A percentile compares a stretch with the other conserved stretches of the same genome.
Conservation (phyloP, 2,888 invertebrate genomes). For the Hirudinaria manillensis region DNA sequence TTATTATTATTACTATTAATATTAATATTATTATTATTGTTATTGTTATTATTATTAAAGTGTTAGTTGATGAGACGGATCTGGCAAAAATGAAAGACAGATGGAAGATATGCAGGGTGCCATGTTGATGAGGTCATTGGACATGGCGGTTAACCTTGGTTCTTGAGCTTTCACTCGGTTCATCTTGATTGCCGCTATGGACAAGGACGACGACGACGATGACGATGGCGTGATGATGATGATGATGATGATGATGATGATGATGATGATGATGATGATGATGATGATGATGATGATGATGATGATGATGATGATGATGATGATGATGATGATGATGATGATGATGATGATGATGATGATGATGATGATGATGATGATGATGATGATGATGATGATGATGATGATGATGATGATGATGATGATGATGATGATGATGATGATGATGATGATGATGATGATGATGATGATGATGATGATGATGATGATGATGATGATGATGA, state of each 20-base stretch:
- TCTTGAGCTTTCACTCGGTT: no score
- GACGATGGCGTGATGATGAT: background rate
- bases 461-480: background rate
- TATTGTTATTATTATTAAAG: no score
- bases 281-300: conserved; percentile 23
- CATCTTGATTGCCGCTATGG: no score
- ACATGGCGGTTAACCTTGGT: no score
- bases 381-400: background rate
- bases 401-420: background rate
- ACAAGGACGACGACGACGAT: background rate
- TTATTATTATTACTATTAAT: no score
- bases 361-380: conserved; percentile 3
- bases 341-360: conserved; percentile 3
- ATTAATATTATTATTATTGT: no score
- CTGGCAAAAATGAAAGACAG: no score
- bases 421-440: conserved; percentile 4
- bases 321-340: conserved; percentile 27
- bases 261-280: background rate
- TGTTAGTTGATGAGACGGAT: no score
- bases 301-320: conserved; percentile 27
- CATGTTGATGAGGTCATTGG: no score
- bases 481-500: conserved; percentile 17
- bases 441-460: background rate
- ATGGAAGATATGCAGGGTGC: no score
- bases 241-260: background rate